Percentiles rank a stretch among this genome's conserved stretches.
Evolutionary conservation across 2,888 invertebrate genomes (phyloP).

Genomic region (Ferdinandea cuprea): DNA sequence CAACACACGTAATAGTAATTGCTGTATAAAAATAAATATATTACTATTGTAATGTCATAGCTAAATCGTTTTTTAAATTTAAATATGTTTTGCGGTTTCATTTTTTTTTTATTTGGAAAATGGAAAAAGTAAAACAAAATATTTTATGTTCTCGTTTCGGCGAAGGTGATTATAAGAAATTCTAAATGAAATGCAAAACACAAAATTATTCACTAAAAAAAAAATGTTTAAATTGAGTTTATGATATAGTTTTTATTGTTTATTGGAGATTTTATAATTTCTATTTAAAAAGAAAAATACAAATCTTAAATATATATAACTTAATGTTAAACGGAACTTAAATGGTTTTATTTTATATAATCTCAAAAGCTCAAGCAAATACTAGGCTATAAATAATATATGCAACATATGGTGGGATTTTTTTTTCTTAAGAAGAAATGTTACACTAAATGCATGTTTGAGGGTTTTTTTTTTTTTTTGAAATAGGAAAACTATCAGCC

Average conservation of each 20-base stretch:
- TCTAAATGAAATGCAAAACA: slow-evolving; percentile 10
- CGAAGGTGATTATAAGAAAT: slow-evolving; percentile 50
- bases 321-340: slow-evolving; percentile 59
- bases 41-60: slow-evolving; percentile 57
- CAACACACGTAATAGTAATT: slow-evolving; percentile 38
- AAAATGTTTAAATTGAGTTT: slow-evolving; percentile 33
- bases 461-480: too few relatives aligned
- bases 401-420: neutral
- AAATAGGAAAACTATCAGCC: too few relatives aligned
- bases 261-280: slow-evolving; percentile 55
- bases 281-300: slow-evolving; percentile 38
- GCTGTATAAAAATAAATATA: slow-evolving; percentile 57
- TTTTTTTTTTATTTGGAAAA: slow-evolving; percentile 17
- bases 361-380: neutral
- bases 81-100: slow-evolving; percentile 16
- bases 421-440: too few relatives aligned
- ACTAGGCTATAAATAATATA: neutral
- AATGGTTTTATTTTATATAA: neutral
- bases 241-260: slow-evolving; percentile 52
- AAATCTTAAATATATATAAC: slow-evolving; percentile 49
- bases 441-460: too few relatives aligned
- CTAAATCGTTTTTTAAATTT: slow-evolving; percentile 34
- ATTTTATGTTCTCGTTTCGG: slow-evolving; percentile 58
- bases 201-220: slow-evolving; percentile 27
- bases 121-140: slow-evolving; percentile 1